These are phyloP conservation scores for Hybos culiciformis DNA, from an alignment of 2,888 invertebrate genomes.

Conservation along the genomic window DNA sequence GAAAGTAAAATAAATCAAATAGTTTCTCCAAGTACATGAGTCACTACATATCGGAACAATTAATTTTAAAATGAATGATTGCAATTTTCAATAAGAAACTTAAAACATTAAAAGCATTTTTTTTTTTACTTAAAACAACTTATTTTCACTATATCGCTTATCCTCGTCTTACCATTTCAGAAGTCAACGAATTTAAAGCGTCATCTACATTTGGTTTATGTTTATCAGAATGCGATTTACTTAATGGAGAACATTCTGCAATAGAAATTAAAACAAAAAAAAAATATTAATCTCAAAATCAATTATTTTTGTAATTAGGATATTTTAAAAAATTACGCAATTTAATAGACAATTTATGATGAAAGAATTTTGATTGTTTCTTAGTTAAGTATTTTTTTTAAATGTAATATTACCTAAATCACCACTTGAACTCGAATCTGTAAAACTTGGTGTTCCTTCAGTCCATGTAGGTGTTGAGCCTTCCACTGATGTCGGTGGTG, in stretches of 20 bases:
- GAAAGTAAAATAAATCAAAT: too few species aligned
- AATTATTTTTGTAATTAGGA: constrained; percentile 27
- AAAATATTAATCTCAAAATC: too few species aligned
- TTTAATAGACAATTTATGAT: constrained; percentile 8
- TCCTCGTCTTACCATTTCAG: constrained; percentile 82
- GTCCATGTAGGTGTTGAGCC: constrained; percentile 97
- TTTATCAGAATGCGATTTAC: constrained; percentile 35
- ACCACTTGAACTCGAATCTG: constrained; percentile 88
- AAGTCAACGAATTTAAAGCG: constrained; percentile 66
- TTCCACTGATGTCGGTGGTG: constrained; percentile 72
- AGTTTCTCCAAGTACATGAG: too few species aligned
- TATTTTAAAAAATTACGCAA: constrained; percentile 8
- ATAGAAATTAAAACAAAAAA: too few species aligned
- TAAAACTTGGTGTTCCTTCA: constrained; percentile 94
- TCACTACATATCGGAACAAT: too few species aligned
- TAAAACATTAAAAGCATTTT: too few species aligned
- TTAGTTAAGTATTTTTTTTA: neutral
- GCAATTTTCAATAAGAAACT: too few species aligned
- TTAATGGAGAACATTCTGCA: constrained; percentile 45
- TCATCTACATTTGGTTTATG: constrained; percentile 50
- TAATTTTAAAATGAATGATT: too few species aligned
- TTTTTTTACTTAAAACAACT: too few species aligned
- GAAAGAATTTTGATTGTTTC: neutral
- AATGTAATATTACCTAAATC: constrained; percentile 43
- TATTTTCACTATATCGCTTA: too few species aligned